Conservation (phyloP, 2,888 invertebrate species). For the Eurytoma adleriae region DNA sequence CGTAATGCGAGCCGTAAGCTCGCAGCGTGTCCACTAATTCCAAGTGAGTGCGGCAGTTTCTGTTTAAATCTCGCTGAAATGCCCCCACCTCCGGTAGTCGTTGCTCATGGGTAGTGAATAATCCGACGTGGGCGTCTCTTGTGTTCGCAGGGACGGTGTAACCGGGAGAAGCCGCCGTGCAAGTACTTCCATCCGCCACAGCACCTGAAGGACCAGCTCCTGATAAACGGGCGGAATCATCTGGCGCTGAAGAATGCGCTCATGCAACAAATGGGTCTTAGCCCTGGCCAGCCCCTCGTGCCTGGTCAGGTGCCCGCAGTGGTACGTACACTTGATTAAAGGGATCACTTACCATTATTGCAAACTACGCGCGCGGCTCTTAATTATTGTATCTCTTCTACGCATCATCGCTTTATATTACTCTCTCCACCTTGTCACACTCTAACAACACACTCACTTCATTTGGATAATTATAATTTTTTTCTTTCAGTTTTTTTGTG, state of each 20-base stretch:
- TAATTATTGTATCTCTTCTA: conserved; percentile 6
- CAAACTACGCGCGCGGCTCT: no score
- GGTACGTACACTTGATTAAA: conserved; percentile 81
- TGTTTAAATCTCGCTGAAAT: no score
- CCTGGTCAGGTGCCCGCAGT: conserved; percentile 95
- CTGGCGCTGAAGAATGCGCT: conserved; percentile 98
- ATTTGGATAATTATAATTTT: conserved; percentile 9
- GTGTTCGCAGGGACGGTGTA: conserved; percentile 96
- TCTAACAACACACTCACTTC: conserved; percentile 44
- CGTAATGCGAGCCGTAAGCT: no score
- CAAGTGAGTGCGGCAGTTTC: no score
- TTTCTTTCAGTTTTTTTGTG: no score
- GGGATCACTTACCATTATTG: neutral
- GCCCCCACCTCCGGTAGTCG: neutral
- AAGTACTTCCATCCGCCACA: conserved; percentile 99
- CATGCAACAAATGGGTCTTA: conserved; percentile 97
- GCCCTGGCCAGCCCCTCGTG: conserved; percentile 92
- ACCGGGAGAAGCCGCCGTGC: conserved; percentile 99
- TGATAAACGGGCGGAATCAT: conserved; percentile 99
- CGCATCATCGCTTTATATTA: conserved; percentile 51
- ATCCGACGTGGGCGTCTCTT: conserved; percentile 13
- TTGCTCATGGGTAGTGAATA: neutral
- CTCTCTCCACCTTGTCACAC: conserved; percentile 29
- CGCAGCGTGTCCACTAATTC: no score
- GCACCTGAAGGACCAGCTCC: conserved; percentile 99